Evolutionary conservation across 2,797 vertebrate species (phyloP).

Genomic region (Discoglossus pictus): DNA sequence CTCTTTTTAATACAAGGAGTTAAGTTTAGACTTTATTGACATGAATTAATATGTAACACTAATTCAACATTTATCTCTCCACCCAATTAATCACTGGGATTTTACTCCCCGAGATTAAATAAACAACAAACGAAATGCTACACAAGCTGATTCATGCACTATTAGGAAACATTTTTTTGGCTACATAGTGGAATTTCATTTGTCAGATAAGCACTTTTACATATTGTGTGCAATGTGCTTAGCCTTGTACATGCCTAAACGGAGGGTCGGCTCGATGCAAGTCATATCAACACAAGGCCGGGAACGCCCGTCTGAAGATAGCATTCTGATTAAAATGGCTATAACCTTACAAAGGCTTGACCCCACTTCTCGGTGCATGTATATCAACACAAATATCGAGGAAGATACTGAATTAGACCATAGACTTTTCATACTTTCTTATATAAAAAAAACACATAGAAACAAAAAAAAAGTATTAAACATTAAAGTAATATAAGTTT

Average conservation of each 20-base stretch:
- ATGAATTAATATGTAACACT: constrained; percentile 27
- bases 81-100: constrained; percentile 44
- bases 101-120: constrained; percentile 46
- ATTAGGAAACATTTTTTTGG: constrained; percentile 46
- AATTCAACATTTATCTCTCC: constrained; percentile 42
- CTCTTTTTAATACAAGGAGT: constrained; percentile 3
- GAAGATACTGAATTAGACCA: too few species aligned
- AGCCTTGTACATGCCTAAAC: constrained; percentile 22
- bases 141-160: constrained; percentile 49
- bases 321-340: not conserved
- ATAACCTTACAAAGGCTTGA: not conserved
- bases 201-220: constrained; percentile 46
- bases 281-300: constrained; percentile 3
- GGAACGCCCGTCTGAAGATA: not conserved
- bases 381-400: not conserved
- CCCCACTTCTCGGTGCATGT: not conserved
- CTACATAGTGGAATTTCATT: constrained; percentile 39
- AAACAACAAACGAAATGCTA: constrained; percentile 32
- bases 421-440: too few species aligned
- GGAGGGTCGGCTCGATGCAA: constrained; percentile 14
- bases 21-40: constrained; percentile 7
- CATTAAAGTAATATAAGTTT: too few species aligned
- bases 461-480: too few species aligned
- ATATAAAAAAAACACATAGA: too few species aligned
- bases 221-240: constrained; percentile 11